Evolutionary conservation across 2,113 vertebrate genomes (phyloP).

Genomic region (Tautogolabrus adspersus): DNA sequence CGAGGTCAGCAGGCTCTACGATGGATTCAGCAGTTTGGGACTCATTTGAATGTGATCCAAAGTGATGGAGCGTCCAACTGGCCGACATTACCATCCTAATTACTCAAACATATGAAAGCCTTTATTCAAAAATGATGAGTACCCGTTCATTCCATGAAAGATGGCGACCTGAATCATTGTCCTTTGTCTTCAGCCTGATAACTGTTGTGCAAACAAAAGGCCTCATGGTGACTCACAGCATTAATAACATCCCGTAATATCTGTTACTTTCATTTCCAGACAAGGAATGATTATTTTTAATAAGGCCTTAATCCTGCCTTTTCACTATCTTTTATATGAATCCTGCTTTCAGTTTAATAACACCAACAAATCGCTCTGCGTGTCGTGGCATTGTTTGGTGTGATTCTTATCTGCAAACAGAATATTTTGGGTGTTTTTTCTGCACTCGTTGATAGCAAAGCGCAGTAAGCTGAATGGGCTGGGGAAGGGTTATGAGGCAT

Average conservation of each 20-base stretch:
- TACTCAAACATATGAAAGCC: background rate
- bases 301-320: slow-evolving; percentile 53
- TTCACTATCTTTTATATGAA: slow-evolving; percentile 46
- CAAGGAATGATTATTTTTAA: slow-evolving; percentile 61
- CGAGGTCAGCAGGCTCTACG: background rate
- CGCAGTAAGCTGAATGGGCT: slow-evolving; percentile 7
- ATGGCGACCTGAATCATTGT: slow-evolving; percentile 10
- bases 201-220: slow-evolving; percentile 51
- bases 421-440: slow-evolving; percentile 11
- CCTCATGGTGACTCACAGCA: slow-evolving; percentile 32
- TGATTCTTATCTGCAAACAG: slow-evolving; percentile 47
- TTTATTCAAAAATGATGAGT: slow-evolving; percentile 9
- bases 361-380: slow-evolving; percentile 43
- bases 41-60: background rate
- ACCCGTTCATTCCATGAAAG: background rate
- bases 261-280: slow-evolving; percentile 39
- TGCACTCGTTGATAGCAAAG: background rate
- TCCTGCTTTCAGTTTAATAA: slow-evolving; percentile 31
- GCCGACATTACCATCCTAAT: too few species aligned
- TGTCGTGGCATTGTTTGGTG: slow-evolving; percentile 27
- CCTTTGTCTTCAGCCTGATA: slow-evolving; percentile 28
- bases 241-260: slow-evolving; percentile 29
- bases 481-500: background rate
- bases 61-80: too few species aligned
- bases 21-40: background rate